phyloP scores from a whole-genome alignment of 2,888 invertebrate species.

The Drosophila anceps region DNA sequence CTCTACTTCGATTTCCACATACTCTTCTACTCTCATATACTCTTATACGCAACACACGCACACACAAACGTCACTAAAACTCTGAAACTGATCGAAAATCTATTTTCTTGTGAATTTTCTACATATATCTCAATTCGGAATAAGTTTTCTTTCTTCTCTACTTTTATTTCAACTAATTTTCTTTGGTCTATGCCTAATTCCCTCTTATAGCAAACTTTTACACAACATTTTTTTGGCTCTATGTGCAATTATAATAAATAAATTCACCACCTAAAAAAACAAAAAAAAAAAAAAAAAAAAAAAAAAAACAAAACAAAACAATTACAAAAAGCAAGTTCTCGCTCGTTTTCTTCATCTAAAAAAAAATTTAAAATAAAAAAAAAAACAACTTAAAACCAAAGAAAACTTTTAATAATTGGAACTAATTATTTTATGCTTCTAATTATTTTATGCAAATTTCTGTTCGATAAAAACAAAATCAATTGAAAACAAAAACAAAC shows the following conservation, averaged over 20 bases:
- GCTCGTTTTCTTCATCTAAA: slow-evolving; percentile 76
- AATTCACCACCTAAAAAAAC: slow-evolving; percentile 60
- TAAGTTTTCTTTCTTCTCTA: slow-evolving; percentile 11
- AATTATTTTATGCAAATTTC: slow-evolving; percentile 77
- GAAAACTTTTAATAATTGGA: slow-evolving; percentile 63
- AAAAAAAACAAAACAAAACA: slow-evolving; percentile 20
- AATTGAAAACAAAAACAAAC: slow-evolving; percentile 18
- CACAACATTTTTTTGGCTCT: slow-evolving; percentile 76
- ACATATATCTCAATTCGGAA: slow-evolving; percentile 4
- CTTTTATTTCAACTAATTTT: slow-evolving; percentile 56
- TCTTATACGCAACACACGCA: slow-evolving; percentile 7
- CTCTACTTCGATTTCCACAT: slow-evolving; percentile 3
- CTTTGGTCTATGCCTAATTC: slow-evolving; percentile 60
- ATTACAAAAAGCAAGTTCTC: slow-evolving; percentile 67
- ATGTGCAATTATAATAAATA: slow-evolving; percentile 73
- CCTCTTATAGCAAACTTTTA: slow-evolving; percentile 71
- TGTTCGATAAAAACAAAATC: slow-evolving; percentile 43
- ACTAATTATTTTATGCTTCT: slow-evolving; percentile 78
- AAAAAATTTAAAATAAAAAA: slow-evolving; percentile 22
- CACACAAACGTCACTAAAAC: slow-evolving; percentile 6
- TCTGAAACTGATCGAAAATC: slow-evolving; percentile 4
- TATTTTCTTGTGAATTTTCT: slow-evolving; percentile 36
- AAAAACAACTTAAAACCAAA: background rate
- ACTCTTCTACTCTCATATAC: slow-evolving; percentile 4
- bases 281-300: slow-evolving; percentile 19